Conservation (phyloP, 2,888 invertebrate genomes). For the Resseliella maxima region DNA sequence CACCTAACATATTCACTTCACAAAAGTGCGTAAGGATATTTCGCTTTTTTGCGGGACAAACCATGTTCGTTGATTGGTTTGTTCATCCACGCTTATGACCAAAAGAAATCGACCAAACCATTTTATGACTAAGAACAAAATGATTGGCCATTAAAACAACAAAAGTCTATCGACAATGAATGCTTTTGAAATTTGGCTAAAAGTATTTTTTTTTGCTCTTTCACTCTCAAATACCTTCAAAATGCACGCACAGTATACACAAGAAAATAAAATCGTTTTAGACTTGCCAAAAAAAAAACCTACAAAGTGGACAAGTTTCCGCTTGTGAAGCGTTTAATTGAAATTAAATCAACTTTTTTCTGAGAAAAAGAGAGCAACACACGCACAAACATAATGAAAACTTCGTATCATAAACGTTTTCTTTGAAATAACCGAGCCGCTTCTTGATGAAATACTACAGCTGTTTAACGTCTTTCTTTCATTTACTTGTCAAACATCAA, state of each 20-base stretch:
- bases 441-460: background rate
- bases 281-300: background rate
- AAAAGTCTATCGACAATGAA: background rate
- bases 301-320: constrained; percentile 32
- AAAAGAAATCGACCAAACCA: constrained; percentile 28
- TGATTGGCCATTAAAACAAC: constrained; percentile 13
- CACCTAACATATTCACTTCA: background rate
- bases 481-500: background rate
- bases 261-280: background rate
- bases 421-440: background rate
- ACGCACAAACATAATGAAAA: background rate
- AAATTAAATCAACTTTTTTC: constrained; percentile 35
- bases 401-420: background rate
- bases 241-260: background rate
- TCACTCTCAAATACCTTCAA: background rate
- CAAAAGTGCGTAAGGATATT: background rate
- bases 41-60: too few species aligned
- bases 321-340: constrained; percentile 11
- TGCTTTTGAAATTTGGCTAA: background rate
- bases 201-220: too few species aligned
- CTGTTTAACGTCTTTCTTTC: background rate
- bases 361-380: background rate
- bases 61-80: too few species aligned
- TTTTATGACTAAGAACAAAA: constrained; percentile 25
- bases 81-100: too few species aligned